Conservation (phyloP, 2,797 vertebrate species). For the Dicrostonyx torquatus region DNA sequence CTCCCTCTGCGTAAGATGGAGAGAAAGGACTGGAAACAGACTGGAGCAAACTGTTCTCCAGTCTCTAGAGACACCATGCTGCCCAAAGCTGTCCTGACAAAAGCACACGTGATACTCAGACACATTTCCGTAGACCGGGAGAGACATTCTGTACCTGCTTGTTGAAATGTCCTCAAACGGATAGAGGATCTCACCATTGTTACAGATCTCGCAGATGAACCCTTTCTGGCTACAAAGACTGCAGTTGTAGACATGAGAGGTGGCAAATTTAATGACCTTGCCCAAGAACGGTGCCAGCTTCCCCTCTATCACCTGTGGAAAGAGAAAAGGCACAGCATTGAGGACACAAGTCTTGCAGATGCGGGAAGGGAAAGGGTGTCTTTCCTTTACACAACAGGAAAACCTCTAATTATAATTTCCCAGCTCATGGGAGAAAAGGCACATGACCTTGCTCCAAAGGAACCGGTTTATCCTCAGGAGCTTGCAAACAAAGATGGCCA, state of each 20-base stretch:
- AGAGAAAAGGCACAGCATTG: constrained; percentile 71
- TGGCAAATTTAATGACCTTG: constrained; percentile 98
- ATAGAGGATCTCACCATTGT: constrained; percentile 96
- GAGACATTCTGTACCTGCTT: constrained; percentile 90
- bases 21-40: constrained; percentile 29
- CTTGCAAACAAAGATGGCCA: constrained; percentile 49
- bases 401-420: constrained; percentile 79
- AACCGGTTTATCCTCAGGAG: constrained; percentile 58
- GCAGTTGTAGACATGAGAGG: constrained; percentile 97
- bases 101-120: neutral
- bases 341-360: constrained; percentile 62
- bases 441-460: constrained; percentile 44
- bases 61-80: neutral
- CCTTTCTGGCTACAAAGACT: constrained; percentile 98
- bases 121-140: constrained; percentile 1
- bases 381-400: constrained; percentile 75
- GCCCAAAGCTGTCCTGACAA: neutral
- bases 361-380: constrained; percentile 50
- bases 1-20: constrained; percentile 35
- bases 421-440: constrained; percentile 68
- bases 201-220: constrained; percentile 99
- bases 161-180: constrained; percentile 97
- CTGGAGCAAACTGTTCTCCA: neutral
- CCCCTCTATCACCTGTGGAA: constrained; percentile 95
- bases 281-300: constrained; percentile 97